Evolutionary conservation across 2,888 invertebrate species (phyloP).

Genomic region (Zygogramma bicolorata): DNA sequence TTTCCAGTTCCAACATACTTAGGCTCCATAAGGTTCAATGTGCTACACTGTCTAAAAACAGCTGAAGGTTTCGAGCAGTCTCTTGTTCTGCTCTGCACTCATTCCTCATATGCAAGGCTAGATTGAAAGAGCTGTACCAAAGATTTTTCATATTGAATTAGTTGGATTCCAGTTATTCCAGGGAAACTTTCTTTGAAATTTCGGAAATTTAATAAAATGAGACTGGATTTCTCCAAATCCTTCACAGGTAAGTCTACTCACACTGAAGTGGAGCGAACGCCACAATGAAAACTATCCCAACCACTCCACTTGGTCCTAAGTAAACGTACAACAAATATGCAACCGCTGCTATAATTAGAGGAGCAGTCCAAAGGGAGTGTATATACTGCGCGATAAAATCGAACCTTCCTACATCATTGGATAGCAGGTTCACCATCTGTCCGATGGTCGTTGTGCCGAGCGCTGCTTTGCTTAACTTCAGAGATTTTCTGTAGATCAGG

Average conservation of each 20-base stretch:
- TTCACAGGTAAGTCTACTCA: slow-evolving; percentile 48
- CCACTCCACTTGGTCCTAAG: slow-evolving; percentile 63
- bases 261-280: slow-evolving; percentile 61
- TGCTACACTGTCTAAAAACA: too few relatives aligned
- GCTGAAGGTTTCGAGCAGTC: too few relatives aligned
- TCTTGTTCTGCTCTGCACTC: too few relatives aligned
- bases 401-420: slow-evolving; percentile 77
- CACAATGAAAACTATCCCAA: slow-evolving; percentile 63
- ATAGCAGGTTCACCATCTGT: slow-evolving; percentile 52
- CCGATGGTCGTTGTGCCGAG: slow-evolving; percentile 51
- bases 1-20: too few relatives aligned
- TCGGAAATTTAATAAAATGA: too few relatives aligned
- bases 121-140: too few relatives aligned
- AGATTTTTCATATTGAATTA: too few relatives aligned
- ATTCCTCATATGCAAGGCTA: too few relatives aligned
- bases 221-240: too few relatives aligned
- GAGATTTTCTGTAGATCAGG: slow-evolving; percentile 76
- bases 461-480: slow-evolving; percentile 47
- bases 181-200: too few relatives aligned
- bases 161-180: too few relatives aligned
- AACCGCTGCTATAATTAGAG: slow-evolving; percentile 71
- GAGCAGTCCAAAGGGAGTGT: slow-evolving; percentile 84
- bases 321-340: slow-evolving; percentile 68
- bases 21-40: too few relatives aligned
- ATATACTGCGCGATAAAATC: slow-evolving; percentile 83